phyloP scores from a whole-genome alignment of 92 coral and sea anemone species.

The Meandrina meandrites region DNA sequence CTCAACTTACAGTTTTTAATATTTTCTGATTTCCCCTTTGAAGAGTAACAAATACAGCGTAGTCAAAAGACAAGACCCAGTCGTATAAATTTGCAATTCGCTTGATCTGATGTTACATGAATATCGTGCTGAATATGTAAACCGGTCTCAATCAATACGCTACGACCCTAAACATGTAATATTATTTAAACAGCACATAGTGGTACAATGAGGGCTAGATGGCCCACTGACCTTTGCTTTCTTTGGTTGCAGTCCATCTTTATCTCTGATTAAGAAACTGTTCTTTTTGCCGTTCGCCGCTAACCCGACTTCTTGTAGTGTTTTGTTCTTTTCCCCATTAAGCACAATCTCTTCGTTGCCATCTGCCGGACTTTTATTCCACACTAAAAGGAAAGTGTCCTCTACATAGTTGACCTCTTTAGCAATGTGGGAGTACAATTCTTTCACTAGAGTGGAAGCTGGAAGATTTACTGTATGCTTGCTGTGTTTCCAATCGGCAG shows the following conservation, averaged over 20 bases:
- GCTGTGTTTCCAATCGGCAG: constrained; percentile 63
- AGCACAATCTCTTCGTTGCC: constrained; percentile 70
- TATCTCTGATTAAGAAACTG: constrained; percentile 75
- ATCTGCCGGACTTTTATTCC: constrained; percentile 54
- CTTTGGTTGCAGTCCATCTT: constrained; percentile 74
- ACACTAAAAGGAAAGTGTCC: constrained; percentile 76
- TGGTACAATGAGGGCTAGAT: neutral
- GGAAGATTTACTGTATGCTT: constrained; percentile 69
- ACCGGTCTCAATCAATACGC: neutral
- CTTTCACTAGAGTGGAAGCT: constrained; percentile 67
- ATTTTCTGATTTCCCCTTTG: neutral
- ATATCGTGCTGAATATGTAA: neutral
- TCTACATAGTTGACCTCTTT: constrained; percentile 75
- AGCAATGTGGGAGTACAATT: constrained; percentile 68
- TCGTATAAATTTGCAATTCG: neutral
- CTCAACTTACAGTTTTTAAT: neutral
- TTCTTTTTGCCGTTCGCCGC: constrained; percentile 75
- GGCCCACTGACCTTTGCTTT: constrained; percentile 60
- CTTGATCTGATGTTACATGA: no score
- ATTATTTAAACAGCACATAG: neutral
- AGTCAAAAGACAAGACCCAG: neutral
- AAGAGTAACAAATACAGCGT: neutral
- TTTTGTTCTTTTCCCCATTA: constrained; percentile 63
- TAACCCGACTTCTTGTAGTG: constrained; percentile 81
- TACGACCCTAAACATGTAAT: neutral